Evolutionary conservation across 2,113 vertebrate species (phyloP), one percentile per base, ranked within the genome.

Genomic region (Chauna torquata): DNA sequence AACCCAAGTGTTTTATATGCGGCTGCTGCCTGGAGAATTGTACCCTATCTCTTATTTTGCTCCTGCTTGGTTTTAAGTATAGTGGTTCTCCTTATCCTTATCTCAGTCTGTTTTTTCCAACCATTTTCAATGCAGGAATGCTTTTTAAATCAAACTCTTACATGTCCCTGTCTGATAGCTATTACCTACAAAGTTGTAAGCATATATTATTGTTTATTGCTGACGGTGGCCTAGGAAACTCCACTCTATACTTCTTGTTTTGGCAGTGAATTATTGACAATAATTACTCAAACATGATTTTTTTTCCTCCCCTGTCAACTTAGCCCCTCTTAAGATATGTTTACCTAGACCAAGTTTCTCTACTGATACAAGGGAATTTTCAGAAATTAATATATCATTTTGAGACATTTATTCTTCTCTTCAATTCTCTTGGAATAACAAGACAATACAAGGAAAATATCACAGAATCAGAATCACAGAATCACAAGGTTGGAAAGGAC

Each of bases 261-360:
- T 2, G 5, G 30, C 57, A 42, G 30, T 32, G 30, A 64, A 24
- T 78, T 78, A 25, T 14, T 30, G 45, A 12, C 28, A 11, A 16
- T 10, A 44, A 44, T 52, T 52, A 16, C 11, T 47, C 42, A 20
- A 55, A 32, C 24, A 8, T 8, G 18, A 19, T 42, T 9, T 45
- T 11, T 36, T 23, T 8, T 5, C 6, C 6, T 3, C 3, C 69
- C 12, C 3, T 4, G 4, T 16, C 22, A 32, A 3, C 8, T 61
- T 52, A 23, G 16, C 32, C 32, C 8, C 9, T 34, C 19, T 36
- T 34, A 7, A 3, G 22, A 9, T 24, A n/a, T 12, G 11, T 55
- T 83, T 17, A 9, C 36, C 58, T 17, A 28, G 16, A 8, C 40
- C 2, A 0, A 19, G 4, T 61, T 82, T 59, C 54, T 40, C 34